Conservation (phyloP, 2,888 invertebrate species). For the Hartigia nigra region DNA sequence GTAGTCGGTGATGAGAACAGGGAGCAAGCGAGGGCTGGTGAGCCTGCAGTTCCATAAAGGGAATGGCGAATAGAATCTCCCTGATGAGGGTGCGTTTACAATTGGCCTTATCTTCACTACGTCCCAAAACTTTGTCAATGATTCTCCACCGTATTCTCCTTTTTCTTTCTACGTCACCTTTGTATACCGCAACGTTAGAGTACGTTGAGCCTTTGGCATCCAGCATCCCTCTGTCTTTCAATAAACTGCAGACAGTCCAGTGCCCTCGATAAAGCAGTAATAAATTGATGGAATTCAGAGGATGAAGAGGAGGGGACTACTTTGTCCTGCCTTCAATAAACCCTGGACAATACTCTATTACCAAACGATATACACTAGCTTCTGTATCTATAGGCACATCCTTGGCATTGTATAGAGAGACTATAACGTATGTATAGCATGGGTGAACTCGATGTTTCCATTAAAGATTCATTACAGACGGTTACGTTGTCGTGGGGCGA, state of each 20-base stretch:
- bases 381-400: not conserved
- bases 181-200: not conserved
- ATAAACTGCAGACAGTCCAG: constrained; percentile 19
- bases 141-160: not conserved
- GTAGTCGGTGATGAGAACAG: not conserved
- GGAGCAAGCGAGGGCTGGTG: not conserved
- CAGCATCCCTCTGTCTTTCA: not conserved
- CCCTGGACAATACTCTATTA: not conserved
- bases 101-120: constrained; percentile 25
- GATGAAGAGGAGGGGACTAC: not conserved
- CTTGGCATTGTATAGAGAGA: not conserved
- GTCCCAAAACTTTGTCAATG: not conserved
- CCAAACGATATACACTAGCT: not conserved
- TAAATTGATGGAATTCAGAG: constrained; percentile 32
- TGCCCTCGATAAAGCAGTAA: constrained; percentile 36
- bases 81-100: constrained; percentile 41
- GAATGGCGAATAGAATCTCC: not conserved
- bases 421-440: not conserved
- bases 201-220: not conserved
- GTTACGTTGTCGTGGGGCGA: not conserved
- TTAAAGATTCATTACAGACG: not conserved
- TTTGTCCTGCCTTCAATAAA: not conserved
- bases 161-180: not conserved
- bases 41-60: not conserved
- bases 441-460: not conserved